A percentile compares a stretch with the other conserved stretches of the same genome.
Evolutionary conservation across 2,888 invertebrate genomes (phyloP).

Genomic region (Euplagia quadripunctaria): DNA sequence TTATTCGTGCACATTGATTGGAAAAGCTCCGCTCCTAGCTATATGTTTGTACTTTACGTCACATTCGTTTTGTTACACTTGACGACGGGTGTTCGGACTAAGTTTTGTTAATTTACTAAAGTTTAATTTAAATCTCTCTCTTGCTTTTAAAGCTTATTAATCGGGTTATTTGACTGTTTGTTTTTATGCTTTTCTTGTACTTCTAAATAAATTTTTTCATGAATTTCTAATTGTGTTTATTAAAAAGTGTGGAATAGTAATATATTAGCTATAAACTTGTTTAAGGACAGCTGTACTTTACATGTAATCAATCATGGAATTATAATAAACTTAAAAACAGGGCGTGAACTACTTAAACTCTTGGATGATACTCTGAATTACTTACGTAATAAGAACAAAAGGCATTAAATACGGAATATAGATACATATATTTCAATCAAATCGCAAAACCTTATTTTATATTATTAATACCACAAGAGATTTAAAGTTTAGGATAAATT

Average conservation of each 20-base stretch:
- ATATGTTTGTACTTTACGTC: background rate
- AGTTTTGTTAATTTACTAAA: background rate
- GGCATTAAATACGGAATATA: too few species aligned
- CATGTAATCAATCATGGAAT: background rate
- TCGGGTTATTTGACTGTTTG: background rate
- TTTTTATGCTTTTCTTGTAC: background rate
- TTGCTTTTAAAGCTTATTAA: background rate
- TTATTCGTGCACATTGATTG: background rate
- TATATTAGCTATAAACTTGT: background rate
- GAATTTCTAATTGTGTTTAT: too few species aligned
- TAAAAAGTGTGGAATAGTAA: too few species aligned
- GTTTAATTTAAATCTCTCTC: background rate
- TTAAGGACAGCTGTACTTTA: background rate
- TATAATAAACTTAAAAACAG: too few species aligned
- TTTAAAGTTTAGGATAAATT: too few species aligned
- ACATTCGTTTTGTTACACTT: background rate
- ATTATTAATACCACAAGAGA: too few species aligned
- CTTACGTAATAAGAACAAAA: too few species aligned
- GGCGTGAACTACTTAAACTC: too few species aligned
- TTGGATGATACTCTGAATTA: too few species aligned
- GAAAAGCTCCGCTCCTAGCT: background rate
- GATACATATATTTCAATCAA: too few species aligned
- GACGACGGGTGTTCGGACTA: background rate
- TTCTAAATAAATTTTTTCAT: background rate
- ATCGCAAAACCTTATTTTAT: too few species aligned